Evolutionary conservation across 2,888 invertebrate species (phyloP), one percentile per base, ranked within the genome.

Genomic region (Mycalesis mineus): DNA sequence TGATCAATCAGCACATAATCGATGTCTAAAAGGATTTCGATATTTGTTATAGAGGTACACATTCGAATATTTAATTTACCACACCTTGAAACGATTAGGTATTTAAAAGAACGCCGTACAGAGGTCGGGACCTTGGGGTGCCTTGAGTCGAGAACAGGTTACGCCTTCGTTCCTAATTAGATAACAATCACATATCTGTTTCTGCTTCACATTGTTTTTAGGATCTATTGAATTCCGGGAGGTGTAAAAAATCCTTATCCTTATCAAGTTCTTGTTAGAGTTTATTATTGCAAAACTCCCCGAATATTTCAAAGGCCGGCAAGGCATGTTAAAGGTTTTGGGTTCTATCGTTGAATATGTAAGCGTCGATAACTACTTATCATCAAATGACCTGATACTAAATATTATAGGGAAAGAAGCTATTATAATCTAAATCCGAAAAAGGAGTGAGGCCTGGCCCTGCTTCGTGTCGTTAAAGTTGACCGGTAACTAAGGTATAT

Each of bases 131-230:
- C 39, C 50, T 50, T 50, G 17, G 8, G 36, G 17, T 48, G 36
- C 36, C 36, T 49, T 37, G 39, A 22, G 39, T 50, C 11, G 7
- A 14, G 40, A 40, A 40, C 40, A 29, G 39, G 39, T 40, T 40
- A 14, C 50, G 13, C 50, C 50, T 50, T 50, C 39, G 14, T 51
- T 51, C 50, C 39, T 51, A 8, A 51, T 51, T 11, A 51, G 50
- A 51, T 51, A 51, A 40, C 6, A 14, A 51, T 40, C 50, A 6
- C 28, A n/a, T n/a, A 14, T 51, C 13, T 39, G 39, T 28, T 22
- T 36, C 2, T n/a, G n/a, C 17, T 36, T 33, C 22, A 17, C n/a
- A 48, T 33, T 15, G 7, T 37, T 48, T 13, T 13, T 49, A 9
- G n/a, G 36, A 5, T 8, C 1, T n/a, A 37, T 37, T 8, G 13